Conservation (phyloP, 2,888 invertebrate species). For the Plagodis pulveraria region DNA sequence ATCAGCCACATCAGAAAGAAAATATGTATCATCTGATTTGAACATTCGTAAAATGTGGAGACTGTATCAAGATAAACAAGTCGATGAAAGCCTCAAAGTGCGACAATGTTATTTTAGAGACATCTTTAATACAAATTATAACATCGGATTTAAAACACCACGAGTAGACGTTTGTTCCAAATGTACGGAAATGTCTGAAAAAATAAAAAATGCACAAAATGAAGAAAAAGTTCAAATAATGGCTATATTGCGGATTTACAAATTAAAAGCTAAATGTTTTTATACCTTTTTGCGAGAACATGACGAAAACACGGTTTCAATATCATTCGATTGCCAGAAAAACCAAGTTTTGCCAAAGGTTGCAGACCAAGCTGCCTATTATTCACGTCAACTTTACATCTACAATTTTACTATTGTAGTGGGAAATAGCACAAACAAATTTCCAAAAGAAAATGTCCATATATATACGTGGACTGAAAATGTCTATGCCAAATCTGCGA, state of each 20-base stretch:
- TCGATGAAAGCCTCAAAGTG: slow-evolving; percentile 7
- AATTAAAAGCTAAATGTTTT: neutral
- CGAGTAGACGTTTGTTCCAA: slow-evolving; percentile 1
- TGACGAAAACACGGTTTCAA: neutral
- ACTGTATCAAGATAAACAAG: slow-evolving; percentile 12
- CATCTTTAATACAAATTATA: slow-evolving; percentile 9
- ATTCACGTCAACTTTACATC: neutral
- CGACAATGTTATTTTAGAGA: slow-evolving; percentile 9
- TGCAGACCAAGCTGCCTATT: slow-evolving; percentile 5
- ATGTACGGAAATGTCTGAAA: neutral
- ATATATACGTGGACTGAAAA: slow-evolving; percentile 31
- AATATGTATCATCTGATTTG: slow-evolving; percentile 32
- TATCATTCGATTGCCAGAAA: slow-evolving; percentile 2
- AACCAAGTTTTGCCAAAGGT: slow-evolving; percentile 2
- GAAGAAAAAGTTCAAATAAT: neutral
- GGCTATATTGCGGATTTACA: neutral
- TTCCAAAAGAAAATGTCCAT: slow-evolving; percentile 34
- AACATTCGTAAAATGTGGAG: slow-evolving; percentile 22
- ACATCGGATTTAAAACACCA: slow-evolving; percentile 9
- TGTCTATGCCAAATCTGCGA: slow-evolving; percentile 28
- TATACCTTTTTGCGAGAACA: neutral
- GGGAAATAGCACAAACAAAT: slow-evolving; percentile 4
- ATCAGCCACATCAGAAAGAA: slow-evolving; percentile 23
- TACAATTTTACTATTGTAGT: too few species aligned
- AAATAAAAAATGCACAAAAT: neutral